These are phyloP conservation scores for Malurus cyaneus DNA, from an alignment of 2,113 vertebrate genomes.

Conservation along the genomic window DNA sequence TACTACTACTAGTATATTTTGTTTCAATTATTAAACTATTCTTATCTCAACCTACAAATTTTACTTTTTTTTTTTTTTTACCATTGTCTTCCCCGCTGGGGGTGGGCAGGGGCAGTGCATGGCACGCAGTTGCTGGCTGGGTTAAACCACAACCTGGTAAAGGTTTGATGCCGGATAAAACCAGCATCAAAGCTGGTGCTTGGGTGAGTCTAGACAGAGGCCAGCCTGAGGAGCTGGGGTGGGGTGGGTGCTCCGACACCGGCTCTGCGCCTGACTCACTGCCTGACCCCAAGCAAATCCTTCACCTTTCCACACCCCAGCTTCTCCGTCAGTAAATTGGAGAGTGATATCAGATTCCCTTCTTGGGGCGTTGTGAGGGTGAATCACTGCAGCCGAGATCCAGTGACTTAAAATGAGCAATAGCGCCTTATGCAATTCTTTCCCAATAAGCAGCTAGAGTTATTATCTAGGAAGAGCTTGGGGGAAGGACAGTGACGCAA, in stretches of 20 bases:
- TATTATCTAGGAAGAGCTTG: conserved; percentile 16
- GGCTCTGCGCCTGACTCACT: background rate
- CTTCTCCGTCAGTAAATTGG: background rate
- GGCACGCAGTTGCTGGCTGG: background rate
- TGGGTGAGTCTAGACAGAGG: background rate
- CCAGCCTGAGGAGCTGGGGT: background rate
- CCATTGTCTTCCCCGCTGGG: background rate
- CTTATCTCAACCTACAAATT: background rate
- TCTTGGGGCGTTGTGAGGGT: background rate
- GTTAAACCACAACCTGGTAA: background rate
- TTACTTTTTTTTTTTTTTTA: background rate
- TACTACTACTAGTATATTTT: background rate
- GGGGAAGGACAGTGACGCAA: background rate
- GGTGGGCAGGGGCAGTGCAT: background rate
- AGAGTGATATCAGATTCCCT: conserved; percentile 4
- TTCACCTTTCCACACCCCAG: conserved; percentile 23
- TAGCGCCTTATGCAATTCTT: conserved; percentile 21
- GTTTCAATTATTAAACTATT: background rate
- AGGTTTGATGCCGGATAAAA: background rate
- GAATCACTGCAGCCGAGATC: conserved; percentile 24
- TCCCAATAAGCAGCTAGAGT: background rate
- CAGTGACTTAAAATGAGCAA: background rate
- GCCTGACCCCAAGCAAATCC: conserved; percentile 22
- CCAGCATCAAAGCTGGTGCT: background rate
- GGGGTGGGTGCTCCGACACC: rapidly evolving